Conservation (phyloP, 2,888 invertebrate genomes). For the Mactromeris polynyma region DNA sequence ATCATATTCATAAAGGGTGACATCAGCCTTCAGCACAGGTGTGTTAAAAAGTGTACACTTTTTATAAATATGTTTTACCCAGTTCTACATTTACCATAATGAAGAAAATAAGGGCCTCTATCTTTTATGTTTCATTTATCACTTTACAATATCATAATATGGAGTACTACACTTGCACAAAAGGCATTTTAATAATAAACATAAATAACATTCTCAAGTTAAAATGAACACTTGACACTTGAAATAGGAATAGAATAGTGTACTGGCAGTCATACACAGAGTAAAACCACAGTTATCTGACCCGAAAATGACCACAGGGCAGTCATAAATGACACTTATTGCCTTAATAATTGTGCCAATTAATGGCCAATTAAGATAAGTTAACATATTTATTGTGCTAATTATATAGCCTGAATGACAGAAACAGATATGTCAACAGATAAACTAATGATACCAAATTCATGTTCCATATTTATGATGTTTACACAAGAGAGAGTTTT, state of each 20-base stretch:
- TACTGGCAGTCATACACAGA: background rate
- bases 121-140: too few relatives aligned
- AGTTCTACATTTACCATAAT: too few relatives aligned
- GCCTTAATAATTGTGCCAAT: conserved; percentile 32
- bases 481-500: background rate
- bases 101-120: too few relatives aligned
- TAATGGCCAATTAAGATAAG: conserved; percentile 29
- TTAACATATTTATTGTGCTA: conserved; percentile 33
- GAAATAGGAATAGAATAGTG: too few relatives aligned
- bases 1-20: too few relatives aligned
- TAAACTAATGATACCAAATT: background rate
- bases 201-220: too few relatives aligned
- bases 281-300: conserved; percentile 12
- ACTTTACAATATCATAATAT: too few relatives aligned
- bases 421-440: conserved; percentile 14
- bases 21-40: too few relatives aligned
- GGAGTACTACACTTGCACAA: background rate
- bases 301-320: conserved; percentile 25
- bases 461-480: background rate
- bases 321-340: conserved; percentile 31
- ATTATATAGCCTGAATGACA: conserved; percentile 22
- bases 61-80: too few relatives aligned
- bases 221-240: too few relatives aligned
- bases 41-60: too few relatives aligned
- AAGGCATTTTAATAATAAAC: background rate